phyloP scores from a whole-genome alignment of 2,888 invertebrate species.

The Agrotis exclamationis region DNA sequence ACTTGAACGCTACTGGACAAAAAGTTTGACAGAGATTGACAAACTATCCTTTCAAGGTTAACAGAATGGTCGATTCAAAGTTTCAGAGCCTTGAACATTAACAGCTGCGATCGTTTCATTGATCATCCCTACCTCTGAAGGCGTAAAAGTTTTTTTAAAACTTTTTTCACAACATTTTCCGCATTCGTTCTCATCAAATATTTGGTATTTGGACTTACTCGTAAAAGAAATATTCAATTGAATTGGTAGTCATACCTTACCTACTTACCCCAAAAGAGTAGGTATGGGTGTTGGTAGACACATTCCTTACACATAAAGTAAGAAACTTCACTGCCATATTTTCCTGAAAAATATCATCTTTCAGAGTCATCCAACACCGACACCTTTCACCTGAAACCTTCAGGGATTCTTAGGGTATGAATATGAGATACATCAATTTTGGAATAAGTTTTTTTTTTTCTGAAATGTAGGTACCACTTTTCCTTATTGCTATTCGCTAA shows the following conservation, averaged over 20 bases:
- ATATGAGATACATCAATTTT: background rate
- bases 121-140: background rate
- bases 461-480: too few species aligned
- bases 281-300: background rate
- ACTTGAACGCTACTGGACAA: background rate
- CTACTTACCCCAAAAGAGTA: slow-evolving; percentile 12
- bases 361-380: slow-evolving; percentile 19
- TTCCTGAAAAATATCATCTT: slow-evolving; percentile 42
- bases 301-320: slow-evolving; percentile 34
- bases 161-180: background rate
- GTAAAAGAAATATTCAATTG: background rate
- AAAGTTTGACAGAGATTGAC: slow-evolving; percentile 15
- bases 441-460: background rate
- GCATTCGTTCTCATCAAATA: too few species aligned
- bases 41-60: too few species aligned
- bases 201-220: too few species aligned
- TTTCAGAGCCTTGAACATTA: too few species aligned
- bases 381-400: slow-evolving; percentile 23
- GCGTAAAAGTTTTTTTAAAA: background rate
- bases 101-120: background rate
- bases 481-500: background rate
- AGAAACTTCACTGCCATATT: slow-evolving; percentile 24
- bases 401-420: slow-evolving; percentile 22
- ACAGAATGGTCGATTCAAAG: too few species aligned
- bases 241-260: slow-evolving; percentile 26